phyloP scores from a whole-genome alignment of 1,140 invertebrate genomes.

The Drosophila funebris region DNA sequence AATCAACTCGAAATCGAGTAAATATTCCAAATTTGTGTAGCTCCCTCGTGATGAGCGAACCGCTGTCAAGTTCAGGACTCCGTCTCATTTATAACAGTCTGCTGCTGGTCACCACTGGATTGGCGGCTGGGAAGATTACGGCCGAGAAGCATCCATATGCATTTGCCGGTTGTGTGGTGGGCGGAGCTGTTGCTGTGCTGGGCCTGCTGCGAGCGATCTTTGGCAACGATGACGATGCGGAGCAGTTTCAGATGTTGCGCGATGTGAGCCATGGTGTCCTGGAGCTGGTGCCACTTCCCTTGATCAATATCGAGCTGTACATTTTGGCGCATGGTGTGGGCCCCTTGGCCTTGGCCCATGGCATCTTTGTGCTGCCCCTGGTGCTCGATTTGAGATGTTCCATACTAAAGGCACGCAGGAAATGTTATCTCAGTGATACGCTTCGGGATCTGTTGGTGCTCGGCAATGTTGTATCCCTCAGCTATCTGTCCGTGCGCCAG shows the following conservation, averaged over 20 bases:
- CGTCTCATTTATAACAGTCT: conserved; percentile 62
- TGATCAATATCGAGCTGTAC: conserved; percentile 72
- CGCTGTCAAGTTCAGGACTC: conserved; percentile 41
- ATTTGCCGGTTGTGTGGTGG: conserved; percentile 56
- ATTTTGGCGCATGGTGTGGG: conserved; percentile 34
- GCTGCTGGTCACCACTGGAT: conserved; percentile 38
- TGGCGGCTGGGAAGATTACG: conserved; percentile 35
- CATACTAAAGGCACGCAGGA: conserved; percentile 17
- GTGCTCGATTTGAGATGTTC: conserved; percentile 53
- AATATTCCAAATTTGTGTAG: conserved; percentile 28
- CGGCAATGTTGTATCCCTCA: conserved; percentile 67
- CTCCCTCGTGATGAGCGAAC: conserved; percentile 50
- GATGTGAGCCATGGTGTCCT: conserved; percentile 40
- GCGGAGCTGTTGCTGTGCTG: conserved; percentile 49
- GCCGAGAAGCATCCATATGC: conserved; percentile 50
- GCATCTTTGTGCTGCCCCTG: conserved; percentile 56
- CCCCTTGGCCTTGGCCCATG: conserved; percentile 51
- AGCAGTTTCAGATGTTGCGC: conserved; percentile 37
- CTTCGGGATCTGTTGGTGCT: conserved; percentile 60
- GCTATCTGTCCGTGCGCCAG: conserved; percentile 55
- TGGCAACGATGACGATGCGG: conserved; percentile 17
- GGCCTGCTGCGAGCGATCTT: conserved; percentile 54
- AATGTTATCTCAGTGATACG: conserved; percentile 48
- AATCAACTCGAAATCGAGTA: neutral
- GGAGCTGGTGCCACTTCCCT: conserved; percentile 60